Evolutionary conservation across 2,797 vertebrate species (phyloP), one percentile per base, ranked within the genome.

Genomic region (Leontopithecus rosalia): DNA sequence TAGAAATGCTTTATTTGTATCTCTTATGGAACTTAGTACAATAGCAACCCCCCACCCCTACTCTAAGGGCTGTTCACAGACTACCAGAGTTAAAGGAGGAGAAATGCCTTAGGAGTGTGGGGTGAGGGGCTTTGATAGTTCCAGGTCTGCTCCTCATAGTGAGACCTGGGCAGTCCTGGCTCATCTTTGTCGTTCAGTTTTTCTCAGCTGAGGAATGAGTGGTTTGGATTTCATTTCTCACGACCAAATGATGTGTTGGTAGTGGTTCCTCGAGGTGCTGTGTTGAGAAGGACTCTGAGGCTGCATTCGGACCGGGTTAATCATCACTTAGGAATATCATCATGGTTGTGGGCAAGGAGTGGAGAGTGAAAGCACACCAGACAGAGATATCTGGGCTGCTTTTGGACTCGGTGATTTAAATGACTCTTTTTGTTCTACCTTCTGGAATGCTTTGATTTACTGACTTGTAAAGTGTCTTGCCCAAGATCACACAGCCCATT

Each of bases 401-500:
- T 89, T 95, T 77, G 41, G 41, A 46, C 13, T 57, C 33, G 22
- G 33, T 26, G 11, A 24, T 86, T 87, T 90, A 55, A 91, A 75
- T 43, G 11, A 75, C 75, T 90, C 7, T 73, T 77, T 88, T 86
- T 85, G 30, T 83, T 88, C 55, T 96, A 41, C 22, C 58, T 95
- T 86, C 24, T 91, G 43, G 17, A 50, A 79, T 88, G 46, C 58
- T 94, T 84, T 94, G 55, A 41, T 88, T 95, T 94, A 48, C 26
- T 87, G 64, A 81, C 61, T 84, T 79, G 61, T n/a, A 36, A 83
- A 28, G 33, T 83, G 41, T 91, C 72, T 93, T 77, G 22, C 24
- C 17, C 46, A 93, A 90, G 80, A 73, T 57, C 48, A 91, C 33
- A 39, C 3, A 73, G 84, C 64, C 89, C 39, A 72, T 79, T 52